A percentile compares a stretch with the other conserved stretches of the same genome.
Evolutionary conservation across 2,888 invertebrate genomes (phyloP).

Genomic region (Erebia epiphron): DNA sequence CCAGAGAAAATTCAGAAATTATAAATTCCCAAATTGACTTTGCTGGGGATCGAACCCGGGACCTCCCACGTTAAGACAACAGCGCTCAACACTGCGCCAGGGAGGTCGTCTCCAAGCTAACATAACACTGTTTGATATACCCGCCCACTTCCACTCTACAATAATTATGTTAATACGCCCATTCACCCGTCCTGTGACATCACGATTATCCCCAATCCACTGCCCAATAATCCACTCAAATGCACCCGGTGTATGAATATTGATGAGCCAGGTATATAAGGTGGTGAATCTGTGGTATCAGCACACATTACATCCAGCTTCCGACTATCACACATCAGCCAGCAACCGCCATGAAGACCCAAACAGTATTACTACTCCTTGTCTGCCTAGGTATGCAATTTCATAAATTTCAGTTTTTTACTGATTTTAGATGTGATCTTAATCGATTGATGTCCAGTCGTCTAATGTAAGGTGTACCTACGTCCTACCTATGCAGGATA

Average conservation of each 20-base stretch:
- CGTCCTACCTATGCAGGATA: too few species aligned
- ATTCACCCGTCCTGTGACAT: neutral
- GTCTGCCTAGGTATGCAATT: slow-evolving; percentile 3
- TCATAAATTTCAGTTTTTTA: too few species aligned
- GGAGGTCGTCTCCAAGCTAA: too few species aligned
- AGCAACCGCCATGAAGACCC: neutral
- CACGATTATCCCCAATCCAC: slow-evolving; percentile 10
- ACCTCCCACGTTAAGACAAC: too few species aligned
- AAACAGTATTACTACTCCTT: neutral
- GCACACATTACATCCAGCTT: neutral
- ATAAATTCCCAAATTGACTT: too few species aligned
- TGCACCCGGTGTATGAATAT: slow-evolving; percentile 16
- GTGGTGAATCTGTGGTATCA: neutral
- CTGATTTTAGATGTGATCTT: too few species aligned
- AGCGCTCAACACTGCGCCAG: too few species aligned
- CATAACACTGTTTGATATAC: neutral
- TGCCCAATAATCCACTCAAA: slow-evolving; percentile 17
- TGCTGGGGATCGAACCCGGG: too few species aligned
- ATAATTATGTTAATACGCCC: slow-evolving; percentile 11
- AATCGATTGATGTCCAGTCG: too few species aligned
- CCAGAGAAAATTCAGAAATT: too few species aligned
- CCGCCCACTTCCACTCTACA: neutral
- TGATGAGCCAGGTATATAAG: slow-evolving; percentile 18
- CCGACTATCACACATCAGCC: neutral
- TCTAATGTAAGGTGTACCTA: too few species aligned